Evolutionary conservation across 2,113 vertebrate species (phyloP).

Genomic region (Mus musculus): DNA sequence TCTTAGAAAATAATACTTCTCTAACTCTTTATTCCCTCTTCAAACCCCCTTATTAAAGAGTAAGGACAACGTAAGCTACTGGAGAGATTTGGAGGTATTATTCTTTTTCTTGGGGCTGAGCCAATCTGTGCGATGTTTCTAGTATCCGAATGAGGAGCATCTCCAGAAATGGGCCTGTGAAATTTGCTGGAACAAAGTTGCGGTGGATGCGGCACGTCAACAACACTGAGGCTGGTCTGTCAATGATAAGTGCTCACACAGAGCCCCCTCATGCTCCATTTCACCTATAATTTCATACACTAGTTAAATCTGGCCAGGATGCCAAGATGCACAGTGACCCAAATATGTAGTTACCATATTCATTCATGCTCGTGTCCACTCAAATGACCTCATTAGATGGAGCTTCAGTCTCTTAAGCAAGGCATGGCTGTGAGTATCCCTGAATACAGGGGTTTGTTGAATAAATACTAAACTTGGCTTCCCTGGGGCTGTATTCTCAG

Average conservation of each 20-base stretch:
- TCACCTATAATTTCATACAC: conserved; percentile 44
- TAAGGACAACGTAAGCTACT: neutral
- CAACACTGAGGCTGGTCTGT: neutral
- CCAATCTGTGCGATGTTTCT: neutral
- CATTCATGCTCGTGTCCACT: neutral
- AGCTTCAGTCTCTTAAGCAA: conserved; percentile 1
- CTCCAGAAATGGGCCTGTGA: neutral
- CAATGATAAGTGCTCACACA: neutral
- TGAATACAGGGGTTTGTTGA: neutral
- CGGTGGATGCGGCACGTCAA: neutral
- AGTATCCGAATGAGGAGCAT: neutral
- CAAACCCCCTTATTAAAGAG: neutral
- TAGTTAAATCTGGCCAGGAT: conserved; percentile 17
- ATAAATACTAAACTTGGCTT: neutral
- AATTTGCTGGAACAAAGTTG: neutral
- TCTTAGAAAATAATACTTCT: neutral
- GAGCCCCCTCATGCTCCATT: conserved; percentile 61
- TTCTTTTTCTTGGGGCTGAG: neutral
- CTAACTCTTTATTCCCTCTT: conserved; percentile 10
- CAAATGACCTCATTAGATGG: conserved; percentile 21
- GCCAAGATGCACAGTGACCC: conserved; percentile 50
- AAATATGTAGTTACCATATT: conserved; percentile 51
- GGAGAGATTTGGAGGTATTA: neutral
- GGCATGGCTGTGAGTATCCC: neutral
- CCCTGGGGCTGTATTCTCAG: neutral